These are phyloP conservation scores for Coendou prehensilis DNA, from an alignment of 2,797 vertebrate species.

Conservation along the genomic window DNA sequence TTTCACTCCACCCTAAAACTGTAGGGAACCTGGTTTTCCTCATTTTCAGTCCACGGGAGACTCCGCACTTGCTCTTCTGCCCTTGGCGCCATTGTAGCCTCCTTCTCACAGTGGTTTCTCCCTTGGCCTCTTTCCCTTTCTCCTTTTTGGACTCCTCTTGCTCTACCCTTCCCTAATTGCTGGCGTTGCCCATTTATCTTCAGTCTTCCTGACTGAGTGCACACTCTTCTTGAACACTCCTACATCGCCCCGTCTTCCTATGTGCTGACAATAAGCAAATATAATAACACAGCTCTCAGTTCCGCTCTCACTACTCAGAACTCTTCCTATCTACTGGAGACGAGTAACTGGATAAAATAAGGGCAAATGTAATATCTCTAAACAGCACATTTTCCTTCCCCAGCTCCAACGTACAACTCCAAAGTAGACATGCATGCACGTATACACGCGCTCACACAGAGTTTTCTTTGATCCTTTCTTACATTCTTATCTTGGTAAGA, in stretches of 20 bases:
- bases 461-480: neutral
- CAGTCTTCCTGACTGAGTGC: neutral
- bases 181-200: neutral
- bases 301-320: neutral
- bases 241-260: neutral
- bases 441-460: neutral
- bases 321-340: neutral
- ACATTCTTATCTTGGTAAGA: neutral
- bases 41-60: neutral
- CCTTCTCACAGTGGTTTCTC: neutral
- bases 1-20: neutral
- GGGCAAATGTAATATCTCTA: neutral
- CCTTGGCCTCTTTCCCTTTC: neutral
- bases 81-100: neutral
- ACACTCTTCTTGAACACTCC: neutral
- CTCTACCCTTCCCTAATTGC: neutral
- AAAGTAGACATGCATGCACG: neutral
- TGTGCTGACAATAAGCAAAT: neutral
- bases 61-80: neutral
- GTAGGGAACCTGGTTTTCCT: neutral
- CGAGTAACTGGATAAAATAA: neutral
- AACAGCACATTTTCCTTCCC: neutral
- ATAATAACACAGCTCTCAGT: neutral
- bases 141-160: neutral
- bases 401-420: neutral